These are phyloP conservation scores for Bovichtus diacanthus DNA, from an alignment of 2,797 vertebrate genomes.

Conservation along the genomic window DNA sequence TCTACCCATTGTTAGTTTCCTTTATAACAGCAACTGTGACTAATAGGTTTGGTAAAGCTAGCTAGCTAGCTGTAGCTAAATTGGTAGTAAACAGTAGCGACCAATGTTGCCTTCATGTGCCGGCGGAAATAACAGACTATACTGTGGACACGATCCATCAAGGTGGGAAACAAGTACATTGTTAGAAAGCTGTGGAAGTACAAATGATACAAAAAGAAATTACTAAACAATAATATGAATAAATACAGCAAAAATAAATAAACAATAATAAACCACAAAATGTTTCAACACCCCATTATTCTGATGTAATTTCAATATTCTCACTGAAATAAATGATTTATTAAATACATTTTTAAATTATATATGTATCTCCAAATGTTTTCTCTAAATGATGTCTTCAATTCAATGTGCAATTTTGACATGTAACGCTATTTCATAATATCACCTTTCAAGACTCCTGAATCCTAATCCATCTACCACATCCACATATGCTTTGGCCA, in stretches of 20 bases:
- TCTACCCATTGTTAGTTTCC: fast-evolving
- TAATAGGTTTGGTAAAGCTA: background rate
- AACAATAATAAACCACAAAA: background rate
- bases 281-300: too few species aligned
- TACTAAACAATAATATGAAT: background rate
- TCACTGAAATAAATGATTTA: too few species aligned
- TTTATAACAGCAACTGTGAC: fast-evolving
- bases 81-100: background rate
- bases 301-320: background rate
- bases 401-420: background rate
- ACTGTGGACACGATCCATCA: fast-evolving
- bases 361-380: too few species aligned
- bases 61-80: constrained; percentile 8
- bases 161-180: background rate
- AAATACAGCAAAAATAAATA: background rate
- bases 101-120: constrained; percentile 39
- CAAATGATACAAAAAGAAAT: background rate
- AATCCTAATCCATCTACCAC: too few species aligned
- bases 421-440: too few species aligned
- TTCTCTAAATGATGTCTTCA: background rate
- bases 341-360: too few species aligned
- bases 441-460: too few species aligned
- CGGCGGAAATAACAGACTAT: background rate
- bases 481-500: too few species aligned
- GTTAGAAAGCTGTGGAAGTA: background rate